A percentile compares a stretch with the other conserved stretches of the same genome.
Evolutionary conservation across 2,888 invertebrate genomes (phyloP).

Genomic region (Helleia helle): DNA sequence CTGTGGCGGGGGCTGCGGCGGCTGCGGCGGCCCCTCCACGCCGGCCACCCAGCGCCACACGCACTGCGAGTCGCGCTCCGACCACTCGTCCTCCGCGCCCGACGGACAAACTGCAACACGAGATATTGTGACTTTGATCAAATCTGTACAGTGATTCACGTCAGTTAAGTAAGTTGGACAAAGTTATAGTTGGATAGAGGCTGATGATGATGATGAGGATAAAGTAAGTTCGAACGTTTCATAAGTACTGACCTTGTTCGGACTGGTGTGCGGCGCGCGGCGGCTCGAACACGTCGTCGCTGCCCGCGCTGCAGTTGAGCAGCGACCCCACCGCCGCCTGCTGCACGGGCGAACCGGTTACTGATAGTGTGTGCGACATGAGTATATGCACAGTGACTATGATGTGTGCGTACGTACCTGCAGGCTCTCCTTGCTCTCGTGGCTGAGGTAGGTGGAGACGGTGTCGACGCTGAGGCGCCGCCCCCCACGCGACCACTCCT

Average conservation of each 20-base stretch:
- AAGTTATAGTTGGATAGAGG: too few species aligned
- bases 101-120: slow-evolving; percentile 6
- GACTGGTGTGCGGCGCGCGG: slow-evolving; percentile 13
- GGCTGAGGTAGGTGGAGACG: slow-evolving; percentile 90
- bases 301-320: slow-evolving; percentile 80
- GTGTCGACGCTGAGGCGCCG: slow-evolving; percentile 90
- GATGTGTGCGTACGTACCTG: slow-evolving; percentile 33
- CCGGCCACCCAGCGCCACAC: slow-evolving; percentile 38
- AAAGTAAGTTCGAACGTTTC: too few species aligned
- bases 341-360: slow-evolving; percentile 23
- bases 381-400: neutral
- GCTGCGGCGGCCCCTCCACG: slow-evolving; percentile 47
- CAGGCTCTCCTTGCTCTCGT: slow-evolving; percentile 81
- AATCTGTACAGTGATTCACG: too few species aligned
- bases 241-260: slow-evolving; percentile 9
- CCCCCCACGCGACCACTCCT: slow-evolving; percentile 83
- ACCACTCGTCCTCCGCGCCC: slow-evolving; percentile 12
- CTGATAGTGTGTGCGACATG: neutral
- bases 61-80: slow-evolving; percentile 13
- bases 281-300: slow-evolving; percentile 79
- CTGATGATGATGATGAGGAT: too few species aligned
- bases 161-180: too few species aligned
- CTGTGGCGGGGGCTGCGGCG: slow-evolving; percentile 47
- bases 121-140: too few species aligned
- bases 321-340: slow-evolving; percentile 76